These are phyloP conservation scores for Limonius californicus DNA, from an alignment of 1,140 invertebrate species.

Conservation along the genomic window DNA sequence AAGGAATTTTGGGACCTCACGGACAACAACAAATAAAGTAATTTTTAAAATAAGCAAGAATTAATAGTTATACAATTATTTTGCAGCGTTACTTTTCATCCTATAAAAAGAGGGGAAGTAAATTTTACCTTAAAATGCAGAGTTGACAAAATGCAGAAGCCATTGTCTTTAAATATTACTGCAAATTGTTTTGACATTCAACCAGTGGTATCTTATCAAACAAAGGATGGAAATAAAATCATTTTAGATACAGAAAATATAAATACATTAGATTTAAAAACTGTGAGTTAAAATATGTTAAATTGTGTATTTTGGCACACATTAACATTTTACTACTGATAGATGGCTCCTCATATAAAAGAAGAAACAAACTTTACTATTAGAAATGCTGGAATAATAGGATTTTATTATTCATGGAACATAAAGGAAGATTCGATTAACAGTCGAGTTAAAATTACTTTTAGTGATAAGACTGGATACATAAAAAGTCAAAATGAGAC, in stretches of 20 bases:
- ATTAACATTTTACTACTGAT: slow-evolving; percentile 6
- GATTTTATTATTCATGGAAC: slow-evolving; percentile 46
- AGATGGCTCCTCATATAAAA: slow-evolving; percentile 39
- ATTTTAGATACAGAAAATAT: slow-evolving; percentile 33
- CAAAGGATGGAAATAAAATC: slow-evolving; percentile 25
- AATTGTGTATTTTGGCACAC: neutral
- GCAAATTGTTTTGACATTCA: slow-evolving; percentile 40
- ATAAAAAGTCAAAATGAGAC: slow-evolving; percentile 26
- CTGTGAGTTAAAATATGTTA: slow-evolving; percentile 34
- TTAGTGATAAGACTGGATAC: slow-evolving; percentile 36
- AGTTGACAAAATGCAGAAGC: slow-evolving; percentile 44
- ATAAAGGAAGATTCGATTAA: slow-evolving; percentile 31
- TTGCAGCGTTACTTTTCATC: slow-evolving; percentile 44
- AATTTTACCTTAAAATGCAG: slow-evolving; percentile 45
- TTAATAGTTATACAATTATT: neutral
- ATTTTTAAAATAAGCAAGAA: neutral
- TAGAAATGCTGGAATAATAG: slow-evolving; percentile 42
- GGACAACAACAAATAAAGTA: slow-evolving; percentile 32
- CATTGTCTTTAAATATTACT: slow-evolving; percentile 40
- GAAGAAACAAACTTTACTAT: slow-evolving; percentile 41
- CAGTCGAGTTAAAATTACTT: slow-evolving; percentile 30
- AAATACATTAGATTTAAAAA: slow-evolving; percentile 47
- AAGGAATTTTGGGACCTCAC: slow-evolving; percentile 40
- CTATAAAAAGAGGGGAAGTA: slow-evolving; percentile 39
- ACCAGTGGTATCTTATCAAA: slow-evolving; percentile 24